These are phyloP conservation scores for Lysiphlebus fabarum DNA, from an alignment of 1,140 invertebrate species.

Conservation along the genomic window DNA sequence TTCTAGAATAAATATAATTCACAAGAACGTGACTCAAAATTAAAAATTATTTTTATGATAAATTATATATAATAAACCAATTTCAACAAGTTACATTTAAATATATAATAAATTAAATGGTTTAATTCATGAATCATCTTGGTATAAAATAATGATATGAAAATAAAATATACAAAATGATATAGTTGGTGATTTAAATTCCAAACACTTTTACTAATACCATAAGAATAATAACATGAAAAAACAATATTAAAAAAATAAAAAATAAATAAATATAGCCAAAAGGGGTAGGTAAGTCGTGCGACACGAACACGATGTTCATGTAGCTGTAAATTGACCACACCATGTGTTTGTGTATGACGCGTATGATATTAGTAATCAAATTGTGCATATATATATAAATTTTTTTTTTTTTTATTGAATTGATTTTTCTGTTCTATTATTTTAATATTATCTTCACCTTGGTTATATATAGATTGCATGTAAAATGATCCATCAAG, in stretches of 20 bases:
- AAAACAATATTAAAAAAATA: too few relatives aligned
- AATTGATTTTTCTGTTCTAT: conserved; percentile 14
- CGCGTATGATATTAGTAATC: conserved; percentile 27
- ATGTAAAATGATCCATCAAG: conserved; percentile 27
- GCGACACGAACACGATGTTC: conserved; percentile 15
- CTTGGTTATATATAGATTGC: conserved; percentile 3
- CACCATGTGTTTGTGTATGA: conserved; percentile 24
- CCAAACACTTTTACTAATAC: too few relatives aligned
- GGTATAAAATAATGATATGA: too few relatives aligned
- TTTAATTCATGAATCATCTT: too few relatives aligned
- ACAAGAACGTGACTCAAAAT: not conserved
- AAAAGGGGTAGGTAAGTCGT: conserved; percentile 15
- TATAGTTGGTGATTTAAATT: too few relatives aligned
- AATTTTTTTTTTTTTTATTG: conserved; percentile 9
- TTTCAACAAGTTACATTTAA: too few relatives aligned
- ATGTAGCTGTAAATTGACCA: conserved; percentile 53
- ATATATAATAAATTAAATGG: too few relatives aligned
- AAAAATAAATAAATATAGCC: not conserved
- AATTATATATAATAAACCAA: too few relatives aligned
- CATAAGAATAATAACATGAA: too few relatives aligned
- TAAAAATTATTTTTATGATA: too few relatives aligned
- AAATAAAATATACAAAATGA: too few relatives aligned
- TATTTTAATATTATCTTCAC: conserved; percentile 16
- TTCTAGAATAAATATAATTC: not conserved
- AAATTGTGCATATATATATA: conserved; percentile 15